Conservation (phyloP, 2,888 invertebrate genomes). For the Lasioglossum morio region DNA sequence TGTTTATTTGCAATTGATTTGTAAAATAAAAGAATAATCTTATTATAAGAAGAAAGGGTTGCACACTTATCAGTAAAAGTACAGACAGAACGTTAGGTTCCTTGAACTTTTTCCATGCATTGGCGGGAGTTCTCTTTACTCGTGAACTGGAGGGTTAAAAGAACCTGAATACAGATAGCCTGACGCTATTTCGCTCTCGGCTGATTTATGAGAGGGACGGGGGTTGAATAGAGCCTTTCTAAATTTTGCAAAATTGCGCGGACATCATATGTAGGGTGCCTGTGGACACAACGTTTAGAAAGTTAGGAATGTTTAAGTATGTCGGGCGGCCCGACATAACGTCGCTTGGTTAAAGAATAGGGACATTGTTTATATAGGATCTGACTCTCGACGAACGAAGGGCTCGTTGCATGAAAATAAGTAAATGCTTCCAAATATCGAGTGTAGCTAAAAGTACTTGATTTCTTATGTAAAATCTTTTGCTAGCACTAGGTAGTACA, state of each 20-base stretch:
- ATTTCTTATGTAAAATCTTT: neutral
- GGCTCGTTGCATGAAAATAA: neutral
- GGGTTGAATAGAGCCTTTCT: constrained; percentile 2
- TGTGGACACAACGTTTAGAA: neutral
- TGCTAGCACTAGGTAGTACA: no score
- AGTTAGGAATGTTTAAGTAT: constrained; percentile 1
- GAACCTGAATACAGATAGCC: constrained; percentile 2
- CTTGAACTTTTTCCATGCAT: neutral
- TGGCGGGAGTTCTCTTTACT: neutral
- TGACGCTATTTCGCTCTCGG: constrained; percentile 7
- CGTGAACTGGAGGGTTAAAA: neutral
- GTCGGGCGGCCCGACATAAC: neutral
- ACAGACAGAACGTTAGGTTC: neutral
- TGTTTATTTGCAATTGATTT: neutral
- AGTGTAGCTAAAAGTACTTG: neutral
- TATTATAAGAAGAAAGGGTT: neutral
- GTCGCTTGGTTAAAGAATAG: neutral
- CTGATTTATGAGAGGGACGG: constrained; percentile 13
- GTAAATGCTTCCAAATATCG: neutral
- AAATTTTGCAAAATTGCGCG: constrained; percentile 3
- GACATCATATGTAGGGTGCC: neutral
- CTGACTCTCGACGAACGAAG: neutral
- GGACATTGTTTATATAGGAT: neutral
- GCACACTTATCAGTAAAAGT: neutral
- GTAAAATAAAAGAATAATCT: neutral